Base-by-base conservation (phyloP, 2,113 vertebrate genomes). In the Macquaria ambigua region DNA sequence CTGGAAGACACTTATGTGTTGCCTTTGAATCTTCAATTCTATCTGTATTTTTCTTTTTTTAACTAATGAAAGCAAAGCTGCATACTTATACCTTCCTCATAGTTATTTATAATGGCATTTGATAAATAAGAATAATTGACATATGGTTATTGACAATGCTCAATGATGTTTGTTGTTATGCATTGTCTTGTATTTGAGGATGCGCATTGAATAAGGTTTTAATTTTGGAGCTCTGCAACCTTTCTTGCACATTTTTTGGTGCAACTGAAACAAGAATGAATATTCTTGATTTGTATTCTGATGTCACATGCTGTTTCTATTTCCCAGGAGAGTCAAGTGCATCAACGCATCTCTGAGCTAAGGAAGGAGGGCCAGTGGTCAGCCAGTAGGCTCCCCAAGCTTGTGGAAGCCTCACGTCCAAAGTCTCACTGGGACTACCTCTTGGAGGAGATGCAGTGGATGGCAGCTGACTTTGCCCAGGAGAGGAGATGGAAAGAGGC, bases 401-500 rank as follows among this genome's bases (percentile, higher is more conserved):
- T 99, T 25, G 96, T 98, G 86, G 98, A 99, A 85, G 94, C 97
- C 28, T 95, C 96, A 0, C 96, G 98, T 74, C 96, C 98, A 66
- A 98, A 97, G 77, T 98, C 97, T 3, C 98, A 99, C 16, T 99
- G 98, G 98, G 98, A 99, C 93, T 99, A 99, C 83, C 96, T 99
- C 75, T 94, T 99, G 86, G 98, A 99, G 91, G 98, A 99, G 93
- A 98, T 99, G 98, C 98, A 98, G 88, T 99, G 98, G 98, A 99
- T 99, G 98, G 98, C 98, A 39, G 97, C 98, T 3, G 98, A 99
- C 90, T 99, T 99, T 81, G 97, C 98, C 50, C 98, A 99, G 91
- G 98, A 99, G 93, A 96, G 98, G 80, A 96, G 96, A 81, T 99
- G 98, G 98, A 99, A 99, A 92, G 95, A 98, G 94, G 97, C 98